Conservation (phyloP, 2,888 invertebrate genomes). For the Chaitophorus viminalis region DNA sequence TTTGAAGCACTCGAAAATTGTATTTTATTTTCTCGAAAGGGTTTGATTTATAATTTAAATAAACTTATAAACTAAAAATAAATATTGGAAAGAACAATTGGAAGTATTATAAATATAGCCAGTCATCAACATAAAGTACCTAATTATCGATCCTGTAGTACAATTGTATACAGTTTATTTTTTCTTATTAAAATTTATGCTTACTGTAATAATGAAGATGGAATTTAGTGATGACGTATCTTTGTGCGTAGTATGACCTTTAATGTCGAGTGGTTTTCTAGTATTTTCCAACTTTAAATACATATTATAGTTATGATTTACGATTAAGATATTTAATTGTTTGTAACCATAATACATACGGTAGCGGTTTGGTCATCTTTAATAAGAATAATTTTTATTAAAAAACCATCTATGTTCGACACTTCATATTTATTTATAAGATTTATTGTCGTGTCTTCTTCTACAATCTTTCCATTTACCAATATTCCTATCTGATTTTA, state of each 20-base stretch:
- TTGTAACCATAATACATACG: not conserved
- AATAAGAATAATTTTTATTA: not conserved
- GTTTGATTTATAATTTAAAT: not conserved
- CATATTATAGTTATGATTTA: not conserved
- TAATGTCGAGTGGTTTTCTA: not conserved
- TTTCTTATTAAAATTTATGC: not conserved
- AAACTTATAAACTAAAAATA: not conserved
- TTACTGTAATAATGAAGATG: slow-evolving; percentile 16
- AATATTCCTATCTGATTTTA: slow-evolving; percentile 34
- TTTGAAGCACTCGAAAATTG: not conserved
- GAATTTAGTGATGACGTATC: not conserved
- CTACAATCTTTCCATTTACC: slow-evolving; percentile 31
- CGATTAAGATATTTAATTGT: not conserved
- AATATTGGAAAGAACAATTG: not conserved
- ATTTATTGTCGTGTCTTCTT: slow-evolving; percentile 15
- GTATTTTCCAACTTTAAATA: slow-evolving; percentile 16
- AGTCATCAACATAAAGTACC: not conserved
- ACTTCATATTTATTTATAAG: slow-evolving; percentile 1
- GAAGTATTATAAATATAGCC: slow-evolving; percentile 12
- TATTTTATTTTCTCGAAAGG: not conserved
- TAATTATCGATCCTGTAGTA: too few species aligned
- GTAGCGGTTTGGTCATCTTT: not conserved
- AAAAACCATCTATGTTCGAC: not conserved
- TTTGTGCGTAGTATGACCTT: not conserved
- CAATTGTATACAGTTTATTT: not conserved